phyloP scores from a whole-genome alignment of 2,888 invertebrate genomes.

The Aphodius granarius region DNA sequence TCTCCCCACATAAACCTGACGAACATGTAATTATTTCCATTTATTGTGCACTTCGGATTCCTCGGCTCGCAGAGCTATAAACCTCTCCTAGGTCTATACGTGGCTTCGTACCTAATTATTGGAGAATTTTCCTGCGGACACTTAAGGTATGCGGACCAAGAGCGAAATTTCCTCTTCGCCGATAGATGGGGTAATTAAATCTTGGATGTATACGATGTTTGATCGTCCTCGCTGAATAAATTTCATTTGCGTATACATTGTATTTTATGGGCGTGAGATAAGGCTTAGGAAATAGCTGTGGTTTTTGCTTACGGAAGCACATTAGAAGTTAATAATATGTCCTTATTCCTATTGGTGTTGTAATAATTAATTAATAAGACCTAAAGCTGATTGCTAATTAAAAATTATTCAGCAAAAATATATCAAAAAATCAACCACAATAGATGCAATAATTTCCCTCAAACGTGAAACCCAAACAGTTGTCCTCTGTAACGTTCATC shows the following conservation, averaged over 20 bases:
- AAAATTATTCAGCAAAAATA: neutral
- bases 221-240: neutral
- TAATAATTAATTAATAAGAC: too few species aligned
- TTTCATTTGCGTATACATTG: neutral
- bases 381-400: too few species aligned
- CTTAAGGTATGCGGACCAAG: neutral
- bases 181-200: neutral
- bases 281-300: neutral
- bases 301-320: neutral
- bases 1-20: neutral
- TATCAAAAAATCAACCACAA: neutral
- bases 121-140: neutral
- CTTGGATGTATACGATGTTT: neutral
- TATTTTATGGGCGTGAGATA: neutral
- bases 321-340: neutral
- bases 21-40: neutral
- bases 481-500: neutral
- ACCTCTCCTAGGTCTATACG: conserved; percentile 23
- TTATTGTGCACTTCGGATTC: neutral
- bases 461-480: neutral
- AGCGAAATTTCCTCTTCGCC: neutral
- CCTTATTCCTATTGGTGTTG: neutral
- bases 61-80: neutral
- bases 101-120: conserved; percentile 2
- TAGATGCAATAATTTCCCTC: neutral